A percentile compares a stretch with the other conserved stretches of the same genome.
phyloP scores from a whole-genome alignment of 2,797 vertebrate genomes.

The Peromyscus aztecus region DNA sequence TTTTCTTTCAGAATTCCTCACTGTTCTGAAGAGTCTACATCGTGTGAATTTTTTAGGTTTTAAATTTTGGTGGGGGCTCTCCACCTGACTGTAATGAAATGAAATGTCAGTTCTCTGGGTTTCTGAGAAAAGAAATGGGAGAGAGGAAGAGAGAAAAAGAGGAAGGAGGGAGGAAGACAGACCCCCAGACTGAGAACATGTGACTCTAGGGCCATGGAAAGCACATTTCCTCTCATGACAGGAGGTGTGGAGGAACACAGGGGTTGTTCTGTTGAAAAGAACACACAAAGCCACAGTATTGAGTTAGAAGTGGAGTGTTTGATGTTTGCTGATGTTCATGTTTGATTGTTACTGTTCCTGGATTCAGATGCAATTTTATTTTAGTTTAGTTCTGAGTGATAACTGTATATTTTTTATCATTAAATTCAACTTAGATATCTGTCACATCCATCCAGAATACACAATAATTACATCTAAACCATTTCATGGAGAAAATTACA shows the following conservation, averaged over 20 bases:
- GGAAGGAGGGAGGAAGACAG: accelerated
- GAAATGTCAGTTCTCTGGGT: neutral
- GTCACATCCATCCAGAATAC: conserved; percentile 30
- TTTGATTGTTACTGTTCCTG: conserved; percentile 2
- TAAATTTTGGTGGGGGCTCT: neutral
- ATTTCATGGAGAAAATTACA: conserved; percentile 60
- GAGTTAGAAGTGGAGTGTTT: neutral
- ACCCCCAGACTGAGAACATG: neutral
- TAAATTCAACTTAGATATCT: conserved; percentile 19
- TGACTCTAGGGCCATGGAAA: neutral
- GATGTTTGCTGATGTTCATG: neutral
- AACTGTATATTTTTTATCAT: conserved; percentile 31
- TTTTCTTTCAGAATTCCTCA: neutral
- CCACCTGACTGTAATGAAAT: neutral
- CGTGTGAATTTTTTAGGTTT: neutral
- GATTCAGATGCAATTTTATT: neutral
- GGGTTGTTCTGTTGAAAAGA: neutral
- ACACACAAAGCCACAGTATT: neutral
- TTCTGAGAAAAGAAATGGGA: neutral
- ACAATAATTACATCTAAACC: conserved; percentile 40
- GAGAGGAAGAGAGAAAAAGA: neutral
- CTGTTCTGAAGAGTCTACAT: neutral
- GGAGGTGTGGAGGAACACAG: neutral
- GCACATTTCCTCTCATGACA: neutral
- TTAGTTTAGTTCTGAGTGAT: conserved; percentile 30